Evolutionary conservation across 2,888 invertebrate species (phyloP), one percentile per base, ranked within the genome.

Genomic region (Eupeodes luniger): DNA sequence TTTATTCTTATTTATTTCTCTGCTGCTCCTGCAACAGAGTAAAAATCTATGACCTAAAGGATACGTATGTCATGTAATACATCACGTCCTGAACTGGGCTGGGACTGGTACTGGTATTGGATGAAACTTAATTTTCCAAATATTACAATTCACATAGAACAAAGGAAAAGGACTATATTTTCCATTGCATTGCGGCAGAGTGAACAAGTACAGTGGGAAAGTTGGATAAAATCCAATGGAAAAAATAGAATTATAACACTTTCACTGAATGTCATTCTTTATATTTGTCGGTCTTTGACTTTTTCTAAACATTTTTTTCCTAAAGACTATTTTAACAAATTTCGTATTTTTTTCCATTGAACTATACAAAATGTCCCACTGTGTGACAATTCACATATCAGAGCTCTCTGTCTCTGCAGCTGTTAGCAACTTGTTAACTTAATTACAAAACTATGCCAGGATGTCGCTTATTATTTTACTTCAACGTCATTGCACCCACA

Each of bases 361-460:
- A 7, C 11, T 6, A 12, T 19, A 16, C 1, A 4, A 9, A 2
- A 40, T 36, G 10, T 66, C 9, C 66, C 47, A 66, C 66, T 66
- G 16, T 49, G 3, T 2, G 40, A 0, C 11, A 16, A 10, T 34
- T 62, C 36, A 40, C n/a, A 80, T 44, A 75, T 34, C 16, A 51
- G 36, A 34, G 14, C 10, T 40, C 40, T 40, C 40, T 27, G 64
- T n/a, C 79, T 40, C 19, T 83, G 69, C 81, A 57, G 59, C 85
- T 81, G 78, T 81, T 88, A 78, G 85, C 81, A 78, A 79, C 69
- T 88, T 88, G 88, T 88, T 81, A 88, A 85, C 85, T 88, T 81
- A 85, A 85, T 88, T 88, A 75, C 81, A 81, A 81, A 74, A 74
- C 85, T 85, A 78, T 74, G 75, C 64, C 88, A 85, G 81, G 81